Evolutionary conservation across 1,140 invertebrate species (phyloP).

Genomic region (Galendromus occidentalis): DNA sequence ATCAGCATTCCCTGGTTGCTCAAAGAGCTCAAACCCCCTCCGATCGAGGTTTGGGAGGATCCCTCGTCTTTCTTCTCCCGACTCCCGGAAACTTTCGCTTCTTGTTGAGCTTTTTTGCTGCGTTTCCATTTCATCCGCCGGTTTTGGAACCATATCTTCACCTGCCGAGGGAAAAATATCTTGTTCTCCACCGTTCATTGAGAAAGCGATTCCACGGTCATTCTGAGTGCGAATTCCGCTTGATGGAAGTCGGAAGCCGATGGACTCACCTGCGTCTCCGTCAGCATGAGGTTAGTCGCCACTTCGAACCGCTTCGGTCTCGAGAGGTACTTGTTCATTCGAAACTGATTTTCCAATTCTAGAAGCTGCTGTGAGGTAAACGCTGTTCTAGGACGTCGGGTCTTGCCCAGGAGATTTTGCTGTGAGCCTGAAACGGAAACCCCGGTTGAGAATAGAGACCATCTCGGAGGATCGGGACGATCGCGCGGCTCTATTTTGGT

Average conservation of each 20-base stretch:
- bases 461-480: too few relatives aligned
- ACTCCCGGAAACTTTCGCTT: conserved; percentile 24
- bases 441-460: not conserved
- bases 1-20: not conserved
- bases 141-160: conserved; percentile 93
- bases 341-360: conserved; percentile 93
- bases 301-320: conserved; percentile 95
- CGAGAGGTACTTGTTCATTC: conserved; percentile 95
- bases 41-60: not conserved
- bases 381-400: conserved; percentile 78
- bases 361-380: conserved; percentile 94
- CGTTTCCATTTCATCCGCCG: conserved; percentile 87
- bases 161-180: conserved; percentile 34
- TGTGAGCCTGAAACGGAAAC: not conserved
- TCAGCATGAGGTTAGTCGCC: conserved; percentile 86
- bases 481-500: too few relatives aligned
- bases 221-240: too few relatives aligned
- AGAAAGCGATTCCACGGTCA: too few relatives aligned
- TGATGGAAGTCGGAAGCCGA: too few relatives aligned
- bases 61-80: not conserved
- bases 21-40: not conserved
- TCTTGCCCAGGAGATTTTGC: conserved; percentile 56
- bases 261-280: conserved; percentile 75
- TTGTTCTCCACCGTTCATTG: conserved; percentile 14
- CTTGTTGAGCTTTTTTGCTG: conserved; percentile 76